Percentiles rank a stretch among this genome's conserved stretches.
Conservation (phyloP, 1,140 invertebrate genomes). For the Heliconius hewitsoni region DNA sequence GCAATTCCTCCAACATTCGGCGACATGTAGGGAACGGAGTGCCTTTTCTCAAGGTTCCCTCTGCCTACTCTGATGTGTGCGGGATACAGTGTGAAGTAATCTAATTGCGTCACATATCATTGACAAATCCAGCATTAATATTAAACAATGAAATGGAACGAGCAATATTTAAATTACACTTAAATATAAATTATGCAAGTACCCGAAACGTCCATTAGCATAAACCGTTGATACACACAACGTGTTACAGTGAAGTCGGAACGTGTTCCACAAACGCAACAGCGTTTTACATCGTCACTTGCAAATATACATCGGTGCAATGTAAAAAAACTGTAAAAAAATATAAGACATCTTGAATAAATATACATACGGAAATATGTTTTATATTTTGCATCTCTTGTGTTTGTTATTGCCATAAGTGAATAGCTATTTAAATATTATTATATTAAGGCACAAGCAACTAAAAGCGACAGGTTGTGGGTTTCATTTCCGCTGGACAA, state of each 20-base stretch:
- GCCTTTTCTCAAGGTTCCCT: no score
- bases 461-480: background rate
- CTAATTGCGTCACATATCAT: no score
- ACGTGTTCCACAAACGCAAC: conserved; percentile 9
- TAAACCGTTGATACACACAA: conserved; percentile 10
- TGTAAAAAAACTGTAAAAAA: conserved; percentile 2
- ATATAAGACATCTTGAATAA: background rate
- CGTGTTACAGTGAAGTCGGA: conserved; percentile 2
- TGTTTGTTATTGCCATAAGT: background rate
- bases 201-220: conserved; percentile 5
- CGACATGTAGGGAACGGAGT: no score
- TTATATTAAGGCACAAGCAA: no score
- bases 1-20: no score
- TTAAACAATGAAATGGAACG: background rate
- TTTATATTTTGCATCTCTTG: background rate
- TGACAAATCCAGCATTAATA: background rate
- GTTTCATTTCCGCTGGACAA: background rate
- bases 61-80: no score
- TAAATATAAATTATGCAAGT: conserved; percentile 21
- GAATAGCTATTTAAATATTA: background rate
- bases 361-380: background rate
- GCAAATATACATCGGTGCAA: conserved; percentile 14
- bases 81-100: no score
- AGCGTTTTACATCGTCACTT: conserved; percentile 10
- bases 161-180: background rate